A percentile compares a stretch with the other conserved stretches of the same genome.
Conservation (phyloP, 2,888 invertebrate genomes). For the Chrysolina oricalcia region DNA sequence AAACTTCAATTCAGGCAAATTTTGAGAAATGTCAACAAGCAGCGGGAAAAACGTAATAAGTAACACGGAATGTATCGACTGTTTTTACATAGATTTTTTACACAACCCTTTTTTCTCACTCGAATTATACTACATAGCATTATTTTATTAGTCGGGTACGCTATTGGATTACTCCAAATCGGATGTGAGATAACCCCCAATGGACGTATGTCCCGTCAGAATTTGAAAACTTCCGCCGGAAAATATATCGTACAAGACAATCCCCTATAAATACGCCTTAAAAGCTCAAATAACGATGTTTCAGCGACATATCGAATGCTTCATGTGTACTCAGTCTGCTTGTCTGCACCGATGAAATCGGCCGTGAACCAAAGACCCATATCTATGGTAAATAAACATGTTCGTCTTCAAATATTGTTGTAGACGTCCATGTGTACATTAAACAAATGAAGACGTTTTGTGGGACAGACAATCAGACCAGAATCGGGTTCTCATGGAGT, state of each 20-base stretch:
- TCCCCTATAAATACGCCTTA: constrained; percentile 36
- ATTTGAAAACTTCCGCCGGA: not conserved
- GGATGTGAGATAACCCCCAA: not conserved
- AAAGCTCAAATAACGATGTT: constrained; percentile 57
- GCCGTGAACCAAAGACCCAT: constrained; percentile 56
- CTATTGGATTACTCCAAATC: no score
- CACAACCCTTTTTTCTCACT: no score
- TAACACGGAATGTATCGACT: no score
- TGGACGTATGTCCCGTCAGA: not conserved
- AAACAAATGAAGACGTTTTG: constrained; percentile 14
- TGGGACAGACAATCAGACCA: not conserved
- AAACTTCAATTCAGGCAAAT: no score
- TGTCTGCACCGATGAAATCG: constrained; percentile 32
- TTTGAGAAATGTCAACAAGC: no score
- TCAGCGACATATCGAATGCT: constrained; percentile 54
- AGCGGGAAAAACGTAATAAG: no score
- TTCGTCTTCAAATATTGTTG: constrained; percentile 21
- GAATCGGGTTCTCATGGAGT: constrained; percentile 8
- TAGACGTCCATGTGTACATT: constrained; percentile 11
- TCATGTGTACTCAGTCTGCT: constrained; percentile 54
- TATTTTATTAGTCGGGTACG: no score
- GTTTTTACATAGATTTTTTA: no score
- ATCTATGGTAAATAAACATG: constrained; percentile 40
- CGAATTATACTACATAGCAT: no score
- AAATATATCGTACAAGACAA: constrained; percentile 17